Conservation (phyloP, 2,797 vertebrate species). For the Petrocephalus schoutedeni region DNA sequence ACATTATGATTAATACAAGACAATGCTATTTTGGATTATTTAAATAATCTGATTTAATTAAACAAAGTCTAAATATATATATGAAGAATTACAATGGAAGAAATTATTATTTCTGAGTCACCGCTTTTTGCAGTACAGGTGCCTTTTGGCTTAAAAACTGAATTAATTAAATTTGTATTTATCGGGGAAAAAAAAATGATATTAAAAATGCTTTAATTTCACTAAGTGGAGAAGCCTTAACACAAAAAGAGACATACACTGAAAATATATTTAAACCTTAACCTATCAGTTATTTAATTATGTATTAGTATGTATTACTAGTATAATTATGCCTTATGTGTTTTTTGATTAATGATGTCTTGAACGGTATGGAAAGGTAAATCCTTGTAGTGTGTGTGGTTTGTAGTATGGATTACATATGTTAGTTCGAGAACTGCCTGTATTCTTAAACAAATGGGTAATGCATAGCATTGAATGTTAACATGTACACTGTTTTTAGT, state of each 20-base stretch:
- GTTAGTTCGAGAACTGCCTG: neutral
- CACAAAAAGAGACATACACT: neutral
- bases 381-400: neutral
- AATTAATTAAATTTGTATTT: neutral
- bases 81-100: neutral
- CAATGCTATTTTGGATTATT: neutral
- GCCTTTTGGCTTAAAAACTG: neutral
- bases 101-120: neutral
- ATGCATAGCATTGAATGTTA: neutral
- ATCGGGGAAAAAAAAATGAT: neutral
- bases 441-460: neutral
- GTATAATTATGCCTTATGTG: neutral
- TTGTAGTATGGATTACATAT: neutral
- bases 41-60: neutral
- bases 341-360: neutral
- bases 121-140: neutral
- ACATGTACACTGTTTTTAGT: neutral
- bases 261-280: neutral
- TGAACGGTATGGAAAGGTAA: neutral
- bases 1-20: conserved; percentile 4
- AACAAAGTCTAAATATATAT: neutral
- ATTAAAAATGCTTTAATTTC: neutral
- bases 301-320: neutral
- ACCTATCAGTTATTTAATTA: neutral
- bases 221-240: neutral